A percentile compares a stretch with the other conserved stretches of the same genome.
Conservation (phyloP, 2,888 invertebrate species). For the Gandaritis pyraliata region DNA sequence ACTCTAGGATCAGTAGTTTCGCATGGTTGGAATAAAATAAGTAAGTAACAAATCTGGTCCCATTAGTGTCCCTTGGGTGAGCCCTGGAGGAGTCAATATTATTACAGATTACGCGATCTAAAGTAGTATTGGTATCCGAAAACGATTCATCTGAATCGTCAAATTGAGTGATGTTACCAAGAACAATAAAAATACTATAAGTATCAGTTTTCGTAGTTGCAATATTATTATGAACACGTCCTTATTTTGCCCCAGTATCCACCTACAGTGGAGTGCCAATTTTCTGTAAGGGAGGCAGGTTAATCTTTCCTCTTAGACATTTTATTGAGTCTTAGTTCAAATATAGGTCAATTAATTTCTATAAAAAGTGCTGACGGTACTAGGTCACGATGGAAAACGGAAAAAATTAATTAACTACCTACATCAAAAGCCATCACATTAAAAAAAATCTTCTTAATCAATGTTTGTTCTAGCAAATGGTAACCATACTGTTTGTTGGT, state of each 20-base stretch:
- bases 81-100: background rate
- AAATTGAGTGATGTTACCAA: slow-evolving; percentile 3
- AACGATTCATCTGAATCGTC: background rate
- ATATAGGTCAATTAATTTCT: slow-evolving; percentile 25
- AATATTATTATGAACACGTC: slow-evolving; percentile 32
- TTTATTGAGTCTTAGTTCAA: slow-evolving; percentile 35
- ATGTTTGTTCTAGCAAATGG: no score
- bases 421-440: no score
- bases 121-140: background rate
- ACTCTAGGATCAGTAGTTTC: background rate
- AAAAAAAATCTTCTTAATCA: no score
- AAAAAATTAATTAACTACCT: background rate
- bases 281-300: slow-evolving; percentile 41
- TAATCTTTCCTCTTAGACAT: slow-evolving; percentile 42
- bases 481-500: no score
- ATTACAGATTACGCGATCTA: background rate
- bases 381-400: background rate
- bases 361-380: background rate
- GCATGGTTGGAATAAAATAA: slow-evolving; percentile 1
- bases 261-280: slow-evolving; percentile 42
- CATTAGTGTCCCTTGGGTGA: slow-evolving; percentile 2
- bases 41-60: slow-evolving; percentile 1
- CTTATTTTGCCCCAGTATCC: slow-evolving; percentile 37
- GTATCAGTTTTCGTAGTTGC: slow-evolving; percentile 2
- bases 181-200: background rate